Conservation (phyloP, 2,888 invertebrate species). For the Alloscopus bannaensis region DNA sequence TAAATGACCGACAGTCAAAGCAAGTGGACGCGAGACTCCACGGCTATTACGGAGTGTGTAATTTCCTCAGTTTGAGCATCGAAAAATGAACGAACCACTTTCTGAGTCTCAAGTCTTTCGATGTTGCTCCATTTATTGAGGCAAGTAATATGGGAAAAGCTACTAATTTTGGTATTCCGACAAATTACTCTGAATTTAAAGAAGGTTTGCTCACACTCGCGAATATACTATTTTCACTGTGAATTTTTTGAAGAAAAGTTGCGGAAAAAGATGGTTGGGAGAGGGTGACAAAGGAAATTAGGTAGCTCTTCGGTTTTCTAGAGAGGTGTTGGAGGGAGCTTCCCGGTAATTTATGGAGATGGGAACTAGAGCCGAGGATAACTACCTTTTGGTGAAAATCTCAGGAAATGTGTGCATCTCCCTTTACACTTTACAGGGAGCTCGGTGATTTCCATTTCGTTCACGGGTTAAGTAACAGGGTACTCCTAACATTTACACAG, state of each 20-base stretch:
- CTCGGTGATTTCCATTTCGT: slow-evolving; percentile 32
- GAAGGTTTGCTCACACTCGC: too few species aligned
- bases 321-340: slow-evolving; percentile 71
- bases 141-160: too few species aligned
- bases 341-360: slow-evolving; percentile 73
- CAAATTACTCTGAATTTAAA: too few species aligned
- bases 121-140: too few species aligned
- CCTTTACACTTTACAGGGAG: too few species aligned
- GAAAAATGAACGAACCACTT: not conserved
- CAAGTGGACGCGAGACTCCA: slow-evolving; percentile 54
- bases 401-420: too few species aligned
- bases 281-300: slow-evolving; percentile 38
- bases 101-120: too few species aligned
- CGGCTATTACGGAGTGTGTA: slow-evolving; percentile 20
- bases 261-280: not conserved
- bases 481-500: not conserved
- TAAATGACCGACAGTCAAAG: slow-evolving; percentile 62
- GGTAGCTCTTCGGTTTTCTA: slow-evolving; percentile 32
- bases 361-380: slow-evolving; percentile 64
- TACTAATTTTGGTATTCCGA: too few species aligned
- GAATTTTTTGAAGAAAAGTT: not conserved
- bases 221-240: not conserved
- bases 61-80: slow-evolving; percentile 11
- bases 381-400: slow-evolving; percentile 57
- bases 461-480: slow-evolving; percentile 37